Conservation (phyloP, 2,113 vertebrate genomes). For the Gallinago media region DNA sequence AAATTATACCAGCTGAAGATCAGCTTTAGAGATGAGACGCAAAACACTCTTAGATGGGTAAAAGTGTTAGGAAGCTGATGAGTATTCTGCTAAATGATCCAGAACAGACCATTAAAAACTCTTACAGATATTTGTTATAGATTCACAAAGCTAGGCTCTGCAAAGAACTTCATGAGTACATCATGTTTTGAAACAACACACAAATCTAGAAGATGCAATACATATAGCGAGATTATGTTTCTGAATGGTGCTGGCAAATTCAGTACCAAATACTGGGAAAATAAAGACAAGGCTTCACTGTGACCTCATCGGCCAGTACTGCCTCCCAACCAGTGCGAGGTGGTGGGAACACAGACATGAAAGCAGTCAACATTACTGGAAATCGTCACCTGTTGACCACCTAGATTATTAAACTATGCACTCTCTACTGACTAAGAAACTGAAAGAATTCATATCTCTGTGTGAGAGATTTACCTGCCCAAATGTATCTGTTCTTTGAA, state of each 20-base stretch:
- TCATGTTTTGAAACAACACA: background rate
- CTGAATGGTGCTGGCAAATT: background rate
- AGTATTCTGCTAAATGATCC: conserved; percentile 13
- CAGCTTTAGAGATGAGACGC: background rate
- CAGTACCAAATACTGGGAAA: background rate
- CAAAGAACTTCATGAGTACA: background rate
- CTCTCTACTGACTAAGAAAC: background rate
- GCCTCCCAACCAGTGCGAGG: fast-evolving
- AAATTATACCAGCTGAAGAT: background rate
- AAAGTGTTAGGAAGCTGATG: conserved; percentile 1
- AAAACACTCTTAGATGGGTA: conserved; percentile 6
- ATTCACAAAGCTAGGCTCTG: background rate
- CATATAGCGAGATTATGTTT: fast-evolving
- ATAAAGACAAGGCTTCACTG: background rate
- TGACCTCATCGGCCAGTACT: fast-evolving
- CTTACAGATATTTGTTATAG: background rate
- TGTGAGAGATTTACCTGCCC: background rate
- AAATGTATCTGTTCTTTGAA: background rate
- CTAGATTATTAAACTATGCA: background rate
- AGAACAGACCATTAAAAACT: background rate
- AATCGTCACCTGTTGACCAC: background rate
- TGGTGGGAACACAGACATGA: background rate
- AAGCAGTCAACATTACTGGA: background rate
- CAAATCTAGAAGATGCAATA: background rate
- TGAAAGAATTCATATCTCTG: background rate